These are phyloP conservation scores for Ridgeia piscesae DNA, from an alignment of 1,140 invertebrate species.

Conservation along the genomic window DNA sequence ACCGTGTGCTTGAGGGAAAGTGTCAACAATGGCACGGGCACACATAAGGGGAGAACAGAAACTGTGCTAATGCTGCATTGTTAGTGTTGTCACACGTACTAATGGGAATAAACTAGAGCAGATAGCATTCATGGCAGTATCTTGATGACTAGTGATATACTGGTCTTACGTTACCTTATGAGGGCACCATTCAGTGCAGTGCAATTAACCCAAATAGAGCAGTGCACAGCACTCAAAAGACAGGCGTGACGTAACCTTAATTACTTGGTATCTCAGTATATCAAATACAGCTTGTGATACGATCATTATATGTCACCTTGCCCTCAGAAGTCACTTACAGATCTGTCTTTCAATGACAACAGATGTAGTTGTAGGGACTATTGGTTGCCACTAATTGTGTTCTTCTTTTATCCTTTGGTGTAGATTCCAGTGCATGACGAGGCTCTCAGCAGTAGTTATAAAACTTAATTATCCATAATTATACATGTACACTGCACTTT, in stretches of 20 bases:
- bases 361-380: too few species aligned
- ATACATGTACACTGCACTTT: too few species aligned
- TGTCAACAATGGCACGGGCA: background rate
- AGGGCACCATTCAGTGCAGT: background rate
- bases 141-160: background rate
- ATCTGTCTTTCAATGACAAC: too few species aligned
- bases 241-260: background rate
- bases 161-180: background rate
- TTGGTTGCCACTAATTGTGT: too few species aligned
- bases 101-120: background rate
- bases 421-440: too few species aligned
- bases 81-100: background rate
- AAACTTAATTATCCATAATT: background rate
- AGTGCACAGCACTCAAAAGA: background rate
- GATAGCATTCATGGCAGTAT: background rate
- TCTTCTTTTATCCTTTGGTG: too few species aligned
- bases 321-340: background rate
- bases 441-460: background rate
- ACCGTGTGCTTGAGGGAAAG: background rate
- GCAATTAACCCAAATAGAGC: background rate
- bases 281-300: background rate
- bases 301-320: background rate
- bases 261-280: background rate
- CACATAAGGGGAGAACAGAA: background rate
- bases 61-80: background rate